Evolutionary conservation across 2,113 vertebrate genomes (phyloP).

Genomic region (Paraplagusia blochii): DNA sequence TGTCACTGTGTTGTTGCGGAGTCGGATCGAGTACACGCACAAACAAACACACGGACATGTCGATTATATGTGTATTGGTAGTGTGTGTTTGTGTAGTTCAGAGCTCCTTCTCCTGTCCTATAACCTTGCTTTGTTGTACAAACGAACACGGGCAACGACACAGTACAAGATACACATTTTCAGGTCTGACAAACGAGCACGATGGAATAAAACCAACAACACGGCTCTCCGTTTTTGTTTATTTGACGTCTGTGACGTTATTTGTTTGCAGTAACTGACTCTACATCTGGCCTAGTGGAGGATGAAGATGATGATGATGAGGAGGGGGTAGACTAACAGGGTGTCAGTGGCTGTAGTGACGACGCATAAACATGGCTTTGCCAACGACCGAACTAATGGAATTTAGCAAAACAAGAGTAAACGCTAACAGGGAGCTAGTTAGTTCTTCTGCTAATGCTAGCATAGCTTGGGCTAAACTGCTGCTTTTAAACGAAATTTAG

Average conservation of each 20-base stretch:
- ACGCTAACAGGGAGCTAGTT: conserved; percentile 33
- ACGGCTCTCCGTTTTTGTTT: conserved; percentile 38
- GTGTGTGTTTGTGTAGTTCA: conserved; percentile 69
- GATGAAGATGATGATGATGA: not conserved
- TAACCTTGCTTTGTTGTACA: conserved; percentile 75
- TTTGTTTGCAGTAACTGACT: conserved; percentile 25
- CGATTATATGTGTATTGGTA: conserved; percentile 45
- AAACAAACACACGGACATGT: conserved; percentile 50
- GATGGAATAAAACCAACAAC: conserved; percentile 40
- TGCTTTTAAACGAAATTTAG: not conserved
- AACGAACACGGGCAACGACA: conserved; percentile 57
- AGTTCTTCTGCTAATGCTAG: conserved; percentile 53
- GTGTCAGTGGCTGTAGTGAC: conserved; percentile 5
- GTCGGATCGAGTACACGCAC: conserved; percentile 14
- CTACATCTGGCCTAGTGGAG: conserved; percentile 1
- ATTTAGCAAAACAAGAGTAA: conserved; percentile 35
- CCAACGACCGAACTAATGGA: conserved; percentile 28
- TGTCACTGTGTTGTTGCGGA: conserved; percentile 47
- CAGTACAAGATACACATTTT: conserved; percentile 47
- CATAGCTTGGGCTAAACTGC: conserved; percentile 35
- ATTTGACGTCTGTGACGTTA: conserved; percentile 36
- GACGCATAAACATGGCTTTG: conserved; percentile 21
- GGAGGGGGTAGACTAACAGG: not conserved
- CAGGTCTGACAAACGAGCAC: conserved; percentile 57
- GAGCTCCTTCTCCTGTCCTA: conserved; percentile 69